Conservation (phyloP, 2,113 vertebrate genomes). For the Collichthys lucidus region DNA sequence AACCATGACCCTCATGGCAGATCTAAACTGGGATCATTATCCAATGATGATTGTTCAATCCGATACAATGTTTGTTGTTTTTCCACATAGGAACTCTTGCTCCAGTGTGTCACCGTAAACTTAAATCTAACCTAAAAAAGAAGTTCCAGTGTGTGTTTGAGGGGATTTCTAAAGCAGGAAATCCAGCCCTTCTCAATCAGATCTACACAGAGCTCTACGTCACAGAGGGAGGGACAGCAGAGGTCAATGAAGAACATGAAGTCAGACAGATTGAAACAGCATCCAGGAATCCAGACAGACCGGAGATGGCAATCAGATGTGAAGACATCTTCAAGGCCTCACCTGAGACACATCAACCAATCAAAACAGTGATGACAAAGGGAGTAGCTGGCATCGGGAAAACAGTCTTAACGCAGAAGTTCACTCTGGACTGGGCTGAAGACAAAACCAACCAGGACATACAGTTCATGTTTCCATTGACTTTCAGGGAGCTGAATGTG, state of each 20-base stretch:
- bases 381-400: conserved; percentile 52
- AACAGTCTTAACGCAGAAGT: conserved; percentile 52
- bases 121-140: conserved; percentile 22
- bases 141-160: conserved; percentile 14
- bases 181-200: conserved; percentile 38
- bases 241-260: conserved; percentile 54
- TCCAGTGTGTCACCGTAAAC: neutral
- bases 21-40: too few relatives aligned
- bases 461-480: conserved; percentile 46
- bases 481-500: conserved; percentile 34
- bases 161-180: conserved; percentile 16
- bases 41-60: neutral
- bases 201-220: conserved; percentile 72
- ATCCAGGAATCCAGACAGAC: conserved; percentile 26
- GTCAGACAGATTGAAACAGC: conserved; percentile 59
- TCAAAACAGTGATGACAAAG: conserved; percentile 30
- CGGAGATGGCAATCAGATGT: neutral
- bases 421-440: conserved; percentile 55
- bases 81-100: neutral
- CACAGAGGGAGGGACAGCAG: conserved; percentile 50
- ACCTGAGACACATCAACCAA: neutral
- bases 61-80: neutral
- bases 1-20: neutral
- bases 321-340: conserved; percentile 33
- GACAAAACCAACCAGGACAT: conserved; percentile 9